Evolutionary conservation across 2,888 invertebrate genomes (phyloP).

Genomic region (Drosophila cognata): DNA sequence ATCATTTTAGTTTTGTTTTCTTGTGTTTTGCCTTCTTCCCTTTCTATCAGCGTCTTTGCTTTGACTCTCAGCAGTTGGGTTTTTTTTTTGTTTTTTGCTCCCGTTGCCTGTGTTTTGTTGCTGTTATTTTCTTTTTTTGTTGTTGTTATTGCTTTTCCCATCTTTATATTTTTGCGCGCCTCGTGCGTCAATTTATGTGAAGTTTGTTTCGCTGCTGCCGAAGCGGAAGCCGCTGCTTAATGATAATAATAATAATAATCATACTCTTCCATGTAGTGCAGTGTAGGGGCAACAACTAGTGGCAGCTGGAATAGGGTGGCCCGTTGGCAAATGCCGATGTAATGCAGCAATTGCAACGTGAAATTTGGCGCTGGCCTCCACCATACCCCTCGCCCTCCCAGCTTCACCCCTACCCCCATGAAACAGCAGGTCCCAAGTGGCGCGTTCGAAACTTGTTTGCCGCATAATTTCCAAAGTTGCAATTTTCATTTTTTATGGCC

Average conservation of each 20-base stretch:
- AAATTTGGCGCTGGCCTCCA: conserved; percentile 30
- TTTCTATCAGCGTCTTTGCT: conserved; percentile 1
- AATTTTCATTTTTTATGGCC: conserved; percentile 69
- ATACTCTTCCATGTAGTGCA: conserved; percentile 38
- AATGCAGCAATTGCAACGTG: conserved; percentile 39
- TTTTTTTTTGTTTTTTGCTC: conserved; percentile 16
- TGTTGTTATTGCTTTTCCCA: conserved; percentile 49
- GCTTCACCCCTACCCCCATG: background rate
- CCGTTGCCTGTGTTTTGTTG: conserved; percentile 53
- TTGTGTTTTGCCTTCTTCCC: conserved; percentile 14
- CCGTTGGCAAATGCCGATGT: conserved; percentile 23
- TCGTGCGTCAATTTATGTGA: conserved; percentile 69
- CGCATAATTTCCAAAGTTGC: conserved; percentile 73
- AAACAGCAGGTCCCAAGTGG: conserved; percentile 15
- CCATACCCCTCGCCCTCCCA: no score
- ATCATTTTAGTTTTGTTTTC: conserved; percentile 60
- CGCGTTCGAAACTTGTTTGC: conserved; percentile 68
- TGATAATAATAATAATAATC: conserved; percentile 55
- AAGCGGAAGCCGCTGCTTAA: conserved; percentile 67
- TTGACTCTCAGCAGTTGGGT: conserved; percentile 11
- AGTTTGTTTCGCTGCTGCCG: conserved; percentile 28
- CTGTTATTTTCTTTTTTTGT: conserved; percentile 15
- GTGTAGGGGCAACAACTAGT: conserved; percentile 29
- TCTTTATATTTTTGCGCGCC: conserved; percentile 58
- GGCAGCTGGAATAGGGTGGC: conserved; percentile 55